Conservation (phyloP, 2,113 vertebrate species). For the Todiramphus saurophagus region DNA sequence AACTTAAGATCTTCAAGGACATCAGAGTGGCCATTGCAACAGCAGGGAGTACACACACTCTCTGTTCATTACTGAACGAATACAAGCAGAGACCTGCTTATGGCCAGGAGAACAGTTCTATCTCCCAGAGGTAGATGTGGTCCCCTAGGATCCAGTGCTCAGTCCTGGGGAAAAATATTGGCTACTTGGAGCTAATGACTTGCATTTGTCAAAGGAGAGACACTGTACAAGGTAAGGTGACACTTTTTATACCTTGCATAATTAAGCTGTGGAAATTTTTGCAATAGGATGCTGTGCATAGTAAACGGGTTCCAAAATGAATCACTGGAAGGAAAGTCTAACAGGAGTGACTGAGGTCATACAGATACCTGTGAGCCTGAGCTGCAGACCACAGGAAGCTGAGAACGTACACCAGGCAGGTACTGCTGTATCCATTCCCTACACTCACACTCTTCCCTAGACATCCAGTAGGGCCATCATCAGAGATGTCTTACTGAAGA, state of each 20-base stretch:
- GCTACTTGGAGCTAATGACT: not conserved
- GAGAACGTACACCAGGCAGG: not conserved
- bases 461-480: not conserved
- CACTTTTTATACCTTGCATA: not conserved
- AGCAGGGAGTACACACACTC: not conserved
- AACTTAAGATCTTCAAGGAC: not conserved
- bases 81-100: not conserved
- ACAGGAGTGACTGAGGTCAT: not conserved
- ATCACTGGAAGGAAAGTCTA: not conserved
- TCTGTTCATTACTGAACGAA: not conserved
- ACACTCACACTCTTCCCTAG: not conserved
- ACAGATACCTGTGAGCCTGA: not conserved
- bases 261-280: not conserved
- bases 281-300: not conserved
- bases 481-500: not conserved
- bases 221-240: not conserved
- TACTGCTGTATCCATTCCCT: not conserved
- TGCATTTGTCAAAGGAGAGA: not conserved
- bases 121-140: not conserved
- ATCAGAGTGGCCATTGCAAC: not conserved
- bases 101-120: not conserved
- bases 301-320: not conserved
- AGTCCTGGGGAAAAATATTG: not conserved
- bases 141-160: not conserved
- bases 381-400: not conserved